Evolutionary conservation across 2,797 vertebrate species (phyloP).

Genomic region (Danio tinwini): DNA sequence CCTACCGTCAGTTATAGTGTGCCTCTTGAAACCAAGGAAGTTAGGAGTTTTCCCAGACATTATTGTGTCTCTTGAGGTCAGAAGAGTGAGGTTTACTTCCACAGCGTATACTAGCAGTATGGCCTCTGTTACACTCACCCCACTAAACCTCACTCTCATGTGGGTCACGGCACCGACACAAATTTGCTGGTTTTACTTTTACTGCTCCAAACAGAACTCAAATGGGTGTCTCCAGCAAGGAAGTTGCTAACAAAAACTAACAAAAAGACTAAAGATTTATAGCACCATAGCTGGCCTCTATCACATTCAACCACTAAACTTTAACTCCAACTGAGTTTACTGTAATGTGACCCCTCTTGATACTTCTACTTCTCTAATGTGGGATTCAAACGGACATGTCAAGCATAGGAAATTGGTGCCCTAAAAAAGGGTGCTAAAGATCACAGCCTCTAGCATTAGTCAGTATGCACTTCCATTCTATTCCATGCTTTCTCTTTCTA

Average conservation of each 20-base stretch:
- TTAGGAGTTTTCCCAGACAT: too few species aligned
- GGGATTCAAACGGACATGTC: neutral
- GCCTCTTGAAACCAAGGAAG: too few species aligned
- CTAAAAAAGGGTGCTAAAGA: neutral
- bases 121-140: neutral
- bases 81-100: neutral
- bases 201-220: neutral
- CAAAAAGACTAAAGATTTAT: neutral
- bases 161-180: neutral
- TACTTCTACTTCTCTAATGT: neutral
- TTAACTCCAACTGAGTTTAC: neutral
- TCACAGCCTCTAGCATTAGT: neutral
- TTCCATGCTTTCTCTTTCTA: too few species aligned
- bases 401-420: rapidly evolving
- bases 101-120: neutral
- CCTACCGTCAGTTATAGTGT: too few species aligned
- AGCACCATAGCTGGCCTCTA: rapidly evolving
- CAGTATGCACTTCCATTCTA: too few species aligned
- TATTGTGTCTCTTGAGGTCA: neutral
- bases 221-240: neutral
- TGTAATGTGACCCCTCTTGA: neutral
- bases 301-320: neutral
- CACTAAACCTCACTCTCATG: neutral
- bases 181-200: neutral
- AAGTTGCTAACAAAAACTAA: neutral